Percentiles rank a stretch among this genome's conserved stretches.
phyloP scores from a whole-genome alignment of 2,113 vertebrate species.

The Callipepla californica region DNA sequence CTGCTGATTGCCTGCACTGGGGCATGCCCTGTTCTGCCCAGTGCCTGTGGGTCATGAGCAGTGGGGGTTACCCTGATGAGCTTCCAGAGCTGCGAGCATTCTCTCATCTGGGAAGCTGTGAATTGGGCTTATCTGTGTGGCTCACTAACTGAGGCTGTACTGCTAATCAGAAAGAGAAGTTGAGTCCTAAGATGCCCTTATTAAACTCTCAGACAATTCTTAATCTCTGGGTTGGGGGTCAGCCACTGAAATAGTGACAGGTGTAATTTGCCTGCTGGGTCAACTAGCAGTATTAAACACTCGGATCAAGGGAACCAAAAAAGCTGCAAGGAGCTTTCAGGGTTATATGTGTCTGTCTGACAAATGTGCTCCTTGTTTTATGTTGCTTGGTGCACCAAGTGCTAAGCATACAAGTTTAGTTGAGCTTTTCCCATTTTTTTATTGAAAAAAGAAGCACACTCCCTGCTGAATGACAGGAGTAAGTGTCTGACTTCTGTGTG shows the following conservation, averaged over 20 bases:
- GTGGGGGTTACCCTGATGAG: neutral
- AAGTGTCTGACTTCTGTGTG: slow-evolving; percentile 8
- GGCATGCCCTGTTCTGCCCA: neutral
- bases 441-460: neutral
- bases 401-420: slow-evolving; percentile 34
- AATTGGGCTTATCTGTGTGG: accelerated
- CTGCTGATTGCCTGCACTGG: accelerated
- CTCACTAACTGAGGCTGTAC: neutral
- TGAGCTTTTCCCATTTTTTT: slow-evolving; percentile 31
- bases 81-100: neutral
- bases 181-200: neutral
- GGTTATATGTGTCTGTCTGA: neutral
- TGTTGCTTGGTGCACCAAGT: neutral
- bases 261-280: neutral
- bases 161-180: neutral
- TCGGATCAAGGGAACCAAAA: neutral
- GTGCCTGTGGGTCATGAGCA: neutral
- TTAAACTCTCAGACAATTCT: neutral
- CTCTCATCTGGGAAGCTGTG: neutral
- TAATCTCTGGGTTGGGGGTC: neutral
- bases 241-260: neutral
- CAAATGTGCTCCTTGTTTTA: slow-evolving; percentile 3
- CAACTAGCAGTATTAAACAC: neutral
- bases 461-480: slow-evolving; percentile 26
- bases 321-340: neutral